Base-by-base conservation (phyloP, 2,888 invertebrate species). In the Sussaba pulchella region DNA sequence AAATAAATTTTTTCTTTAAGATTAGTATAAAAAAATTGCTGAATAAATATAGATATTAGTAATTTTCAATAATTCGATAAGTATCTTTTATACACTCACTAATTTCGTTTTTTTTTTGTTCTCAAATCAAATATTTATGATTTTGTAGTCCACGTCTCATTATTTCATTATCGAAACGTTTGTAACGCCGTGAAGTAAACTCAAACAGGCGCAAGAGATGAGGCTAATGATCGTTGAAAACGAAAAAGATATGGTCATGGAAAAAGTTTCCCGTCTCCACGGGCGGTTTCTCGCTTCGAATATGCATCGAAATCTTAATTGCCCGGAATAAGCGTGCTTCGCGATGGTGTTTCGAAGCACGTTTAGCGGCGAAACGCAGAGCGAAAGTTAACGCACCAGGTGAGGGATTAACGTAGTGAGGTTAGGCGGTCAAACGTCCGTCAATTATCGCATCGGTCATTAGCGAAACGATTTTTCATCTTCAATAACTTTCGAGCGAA, bases 391-490 rank as follows among this genome's bases (percentile, higher is more conserved):
- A 43, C 69, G 41, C 41, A 52, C 41, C 26, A 69, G 67, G 67
- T 54, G 77, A 69, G 81, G 77, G 69, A 81, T 81, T 70, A 73
- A 74, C 78, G 78, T 47, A 39, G 61, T 36, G 61, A 52, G 72
- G 59, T 78, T 66, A 67, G 71, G 19, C 81, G 81, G 81, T 81
- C 81, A 78, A 78, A 74, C 81, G 77, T 78, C 69, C 81, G 78
- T 81, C 73, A 81, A 81, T 81, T 81, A 81, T 81, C 81, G 77
- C 78, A 70, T 78, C 64, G 73, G 78, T 78, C 81, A 78, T 81
- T 78, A 78, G 78, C 64, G 41, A 26, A 57, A 81, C 77, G 36
- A 81, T 81, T 61, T 78, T 78, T 81, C 81, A 81, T 81, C 66
- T 36, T 64, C 63, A 6, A 12, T 36, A 57, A 17, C 73, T 74